phyloP scores from a whole-genome alignment of 2,797 vertebrate genomes.

The Lycodopsis pacificus region DNA sequence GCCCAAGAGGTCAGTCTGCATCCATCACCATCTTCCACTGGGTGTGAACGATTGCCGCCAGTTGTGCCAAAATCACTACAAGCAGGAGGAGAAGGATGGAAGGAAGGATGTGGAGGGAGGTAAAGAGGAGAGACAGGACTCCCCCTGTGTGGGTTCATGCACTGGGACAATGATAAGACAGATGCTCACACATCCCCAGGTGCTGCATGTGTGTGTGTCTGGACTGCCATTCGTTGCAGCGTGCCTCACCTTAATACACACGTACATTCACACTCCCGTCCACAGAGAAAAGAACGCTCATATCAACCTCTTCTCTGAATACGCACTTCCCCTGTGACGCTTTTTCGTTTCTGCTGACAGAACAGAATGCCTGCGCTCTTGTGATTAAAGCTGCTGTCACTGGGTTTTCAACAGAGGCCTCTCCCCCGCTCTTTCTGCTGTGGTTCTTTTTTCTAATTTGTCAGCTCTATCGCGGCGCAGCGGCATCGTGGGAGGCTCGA shows the following conservation, averaged over 20 bases:
- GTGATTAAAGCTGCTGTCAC: constrained; percentile 71
- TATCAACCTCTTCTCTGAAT: constrained; percentile 34
- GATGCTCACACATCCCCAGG: constrained; percentile 16
- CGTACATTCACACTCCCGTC: neutral
- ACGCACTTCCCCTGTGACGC: constrained; percentile 30
- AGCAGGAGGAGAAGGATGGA: constrained; percentile 14
- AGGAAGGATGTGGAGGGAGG: constrained; percentile 3
- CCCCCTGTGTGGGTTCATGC: constrained; percentile 10
- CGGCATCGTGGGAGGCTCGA: constrained; percentile 26
- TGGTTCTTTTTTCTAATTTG: constrained; percentile 24
- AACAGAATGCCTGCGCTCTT: constrained; percentile 56
- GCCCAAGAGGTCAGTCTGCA: constrained; percentile 29
- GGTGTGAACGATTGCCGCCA: constrained; percentile 36
- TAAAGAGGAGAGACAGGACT: constrained; percentile 5
- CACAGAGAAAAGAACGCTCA: constrained; percentile 5
- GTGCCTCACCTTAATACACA: constrained; percentile 17
- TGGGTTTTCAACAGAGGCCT: constrained; percentile 35
- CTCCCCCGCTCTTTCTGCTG: neutral
- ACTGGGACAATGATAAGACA: constrained; percentile 15
- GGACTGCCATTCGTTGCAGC: neutral
- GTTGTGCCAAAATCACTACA: constrained; percentile 39
- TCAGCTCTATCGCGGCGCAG: constrained; percentile 34
- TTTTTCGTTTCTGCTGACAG: constrained; percentile 65
- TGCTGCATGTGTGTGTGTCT: neutral
- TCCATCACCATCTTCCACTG: constrained; percentile 40